Base-by-base conservation (phyloP, 2,113 vertebrate species). In the Datnioides undecimradiatus region DNA sequence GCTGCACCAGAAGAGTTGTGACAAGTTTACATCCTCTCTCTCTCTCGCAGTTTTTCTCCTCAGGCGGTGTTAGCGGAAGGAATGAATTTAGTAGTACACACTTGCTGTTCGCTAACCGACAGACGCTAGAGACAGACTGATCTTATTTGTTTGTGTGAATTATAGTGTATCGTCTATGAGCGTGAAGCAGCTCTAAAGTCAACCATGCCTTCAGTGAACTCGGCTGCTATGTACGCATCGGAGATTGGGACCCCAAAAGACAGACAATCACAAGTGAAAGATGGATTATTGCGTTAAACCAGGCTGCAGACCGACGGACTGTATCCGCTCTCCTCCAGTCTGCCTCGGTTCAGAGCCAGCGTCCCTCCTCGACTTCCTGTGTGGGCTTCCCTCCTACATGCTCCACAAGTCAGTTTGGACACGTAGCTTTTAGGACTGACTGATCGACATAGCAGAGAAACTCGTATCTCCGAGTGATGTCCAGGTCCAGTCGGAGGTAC, bases 401-500 rank as follows among this genome's bases (percentile, higher is more conserved):
- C 40, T 17, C 6, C 40, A n/a, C 76, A 14, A 9, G 21, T 12
- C 38, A 1, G 46, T 40, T 72, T 43, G 73, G 71, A 90, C 92
- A 94, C 93, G 90, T 93, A 71, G 79, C 82, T 70, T 52, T 70
- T 25, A 3, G 29, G 67, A 72, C 58, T 0, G 45, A 48, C 29
- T 2, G 60, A 57, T 45, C 25, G 33, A n/a, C 25, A 3, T 9
- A 4, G 2, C 45, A 17, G 3, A 67, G 11, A 23, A 6, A 41
- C 17, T 1, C 3, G 5, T 5, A 1, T 17, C 41, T 27, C n/a
- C 45, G 5, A 46, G 79, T 41, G 79, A 95, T 95, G 95, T 89
- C 94, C n/a, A 82, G 90, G 72, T 86, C 90, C 60, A 74, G 80
- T 23, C 92, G 94, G 45, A 88, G 94, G 43, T 83, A 80, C 87